phyloP scores from a whole-genome alignment of 2,888 invertebrate species.

The Caenorhabditis angaria region DNA sequence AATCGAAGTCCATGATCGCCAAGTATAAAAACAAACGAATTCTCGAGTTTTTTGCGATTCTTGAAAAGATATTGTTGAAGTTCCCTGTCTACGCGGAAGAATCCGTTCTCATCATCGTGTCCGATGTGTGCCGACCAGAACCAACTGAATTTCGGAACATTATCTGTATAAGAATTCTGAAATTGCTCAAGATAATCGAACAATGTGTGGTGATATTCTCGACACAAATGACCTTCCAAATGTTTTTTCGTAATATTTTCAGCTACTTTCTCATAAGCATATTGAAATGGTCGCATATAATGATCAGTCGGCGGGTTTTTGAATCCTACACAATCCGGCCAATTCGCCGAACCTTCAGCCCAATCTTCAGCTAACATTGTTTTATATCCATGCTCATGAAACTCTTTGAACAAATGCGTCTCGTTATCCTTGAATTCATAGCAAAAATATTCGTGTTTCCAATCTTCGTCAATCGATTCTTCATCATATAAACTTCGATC shows the following conservation, averaged over 20 bases:
- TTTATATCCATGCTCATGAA: constrained; percentile 40
- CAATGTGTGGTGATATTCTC: constrained; percentile 45
- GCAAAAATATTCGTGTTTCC: constrained; percentile 40
- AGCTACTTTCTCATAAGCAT: constrained; percentile 38
- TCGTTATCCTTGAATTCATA: constrained; percentile 45
- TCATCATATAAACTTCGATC: constrained; percentile 35
- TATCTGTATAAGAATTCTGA: constrained; percentile 45
- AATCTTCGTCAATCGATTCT: constrained; percentile 19
- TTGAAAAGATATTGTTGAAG: constrained; percentile 48
- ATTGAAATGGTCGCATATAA: constrained; percentile 58
- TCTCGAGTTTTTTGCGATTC: constrained; percentile 46
- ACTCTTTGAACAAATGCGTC: constrained; percentile 42
- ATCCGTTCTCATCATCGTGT: constrained; percentile 49
- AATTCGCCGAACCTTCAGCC: constrained; percentile 58
- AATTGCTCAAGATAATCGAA: constrained; percentile 54
- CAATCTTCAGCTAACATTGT: constrained; percentile 60
- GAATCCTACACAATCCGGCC: constrained; percentile 59
- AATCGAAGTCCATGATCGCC: constrained; percentile 60
- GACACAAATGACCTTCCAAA: constrained; percentile 36
- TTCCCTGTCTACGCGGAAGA: constrained; percentile 53
- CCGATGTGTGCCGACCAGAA: constrained; percentile 55
- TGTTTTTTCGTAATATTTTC: constrained; percentile 31
- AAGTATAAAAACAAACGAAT: constrained; percentile 55
- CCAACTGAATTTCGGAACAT: constrained; percentile 51
- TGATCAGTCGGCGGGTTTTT: constrained; percentile 51